Evolutionary conservation across 2,888 invertebrate species (phyloP).

Genomic region (Hecatera dysodea): DNA sequence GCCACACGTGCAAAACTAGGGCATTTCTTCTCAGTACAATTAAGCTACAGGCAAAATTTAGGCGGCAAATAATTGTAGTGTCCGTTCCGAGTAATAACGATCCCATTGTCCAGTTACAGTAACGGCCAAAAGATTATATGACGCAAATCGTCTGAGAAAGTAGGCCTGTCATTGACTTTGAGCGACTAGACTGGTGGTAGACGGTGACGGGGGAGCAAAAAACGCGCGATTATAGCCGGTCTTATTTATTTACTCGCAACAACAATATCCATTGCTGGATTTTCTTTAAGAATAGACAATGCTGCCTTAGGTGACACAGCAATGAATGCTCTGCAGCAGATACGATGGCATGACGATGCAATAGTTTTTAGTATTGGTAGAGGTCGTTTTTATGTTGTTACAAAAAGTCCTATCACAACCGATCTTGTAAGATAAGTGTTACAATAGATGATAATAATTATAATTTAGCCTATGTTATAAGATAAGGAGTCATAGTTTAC

Average conservation of each 20-base stretch:
- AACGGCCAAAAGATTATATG: constrained; percentile 82
- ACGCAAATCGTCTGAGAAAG: constrained; percentile 83
- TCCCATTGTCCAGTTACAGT: constrained; percentile 81
- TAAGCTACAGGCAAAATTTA: constrained; percentile 66
- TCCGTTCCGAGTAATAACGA: constrained; percentile 80
- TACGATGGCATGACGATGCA: not conserved
- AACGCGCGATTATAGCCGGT: constrained; percentile 3
- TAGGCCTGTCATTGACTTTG: constrained; percentile 84
- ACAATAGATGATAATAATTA: constrained; percentile 65
- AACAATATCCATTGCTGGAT: constrained; percentile 63
- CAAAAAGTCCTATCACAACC: constrained; percentile 61
- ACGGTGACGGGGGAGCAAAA: constrained; percentile 69
- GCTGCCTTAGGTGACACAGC: not conserved
- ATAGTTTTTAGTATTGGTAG: constrained; percentile 9
- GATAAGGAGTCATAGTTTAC: constrained; percentile 44
- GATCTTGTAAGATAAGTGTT: constrained; percentile 54
- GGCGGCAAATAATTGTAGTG: constrained; percentile 78
- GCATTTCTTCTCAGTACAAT: constrained; percentile 74
- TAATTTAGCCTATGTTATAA: constrained; percentile 48
- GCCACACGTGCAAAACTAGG: constrained; percentile 70
- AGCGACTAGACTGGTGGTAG: constrained; percentile 86
- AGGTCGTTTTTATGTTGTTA: constrained; percentile 59
- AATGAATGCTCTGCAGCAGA: constrained; percentile 33
- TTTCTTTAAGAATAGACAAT: not conserved
- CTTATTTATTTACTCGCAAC: constrained; percentile 1